Conservation (phyloP, 2,888 invertebrate species). For the Rhingia rostrata region DNA sequence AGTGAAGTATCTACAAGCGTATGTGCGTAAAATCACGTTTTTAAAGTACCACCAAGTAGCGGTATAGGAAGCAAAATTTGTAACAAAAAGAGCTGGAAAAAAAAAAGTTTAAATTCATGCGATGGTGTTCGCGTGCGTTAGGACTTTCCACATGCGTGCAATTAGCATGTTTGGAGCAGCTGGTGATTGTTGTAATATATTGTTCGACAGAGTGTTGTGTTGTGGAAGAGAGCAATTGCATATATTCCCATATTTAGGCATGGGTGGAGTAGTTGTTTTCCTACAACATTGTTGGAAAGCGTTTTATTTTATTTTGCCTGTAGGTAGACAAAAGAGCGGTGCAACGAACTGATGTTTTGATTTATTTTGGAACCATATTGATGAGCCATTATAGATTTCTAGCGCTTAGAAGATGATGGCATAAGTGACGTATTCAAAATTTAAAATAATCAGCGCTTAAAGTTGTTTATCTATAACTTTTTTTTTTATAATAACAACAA, state of each 20-base stretch:
- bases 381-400: too few species aligned
- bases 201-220: constrained; percentile 13
- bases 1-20: background rate
- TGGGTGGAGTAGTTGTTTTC: constrained; percentile 5
- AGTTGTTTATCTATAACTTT: too few species aligned
- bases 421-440: too few species aligned
- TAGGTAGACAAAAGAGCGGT: constrained; percentile 49
- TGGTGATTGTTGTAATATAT: constrained; percentile 57
- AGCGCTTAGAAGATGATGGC: too few species aligned
- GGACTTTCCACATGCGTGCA: constrained; percentile 64
- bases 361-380: background rate
- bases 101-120: background rate
- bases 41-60: constrained; percentile 33
- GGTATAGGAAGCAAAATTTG: constrained; percentile 55
- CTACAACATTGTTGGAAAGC: background rate
- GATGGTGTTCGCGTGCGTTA: constrained; percentile 30
- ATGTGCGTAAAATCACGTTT: constrained; percentile 38
- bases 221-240: constrained; percentile 24
- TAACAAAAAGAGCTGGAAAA: constrained; percentile 29
- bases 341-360: constrained; percentile 37
- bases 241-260: constrained; percentile 18
- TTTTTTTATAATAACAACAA: too few species aligned
- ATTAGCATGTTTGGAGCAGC: constrained; percentile 51
- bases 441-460: too few species aligned
- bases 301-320: background rate